Base-by-base conservation (phyloP, 2,797 vertebrate species). In the Hyperoplus immaculatus region DNA sequence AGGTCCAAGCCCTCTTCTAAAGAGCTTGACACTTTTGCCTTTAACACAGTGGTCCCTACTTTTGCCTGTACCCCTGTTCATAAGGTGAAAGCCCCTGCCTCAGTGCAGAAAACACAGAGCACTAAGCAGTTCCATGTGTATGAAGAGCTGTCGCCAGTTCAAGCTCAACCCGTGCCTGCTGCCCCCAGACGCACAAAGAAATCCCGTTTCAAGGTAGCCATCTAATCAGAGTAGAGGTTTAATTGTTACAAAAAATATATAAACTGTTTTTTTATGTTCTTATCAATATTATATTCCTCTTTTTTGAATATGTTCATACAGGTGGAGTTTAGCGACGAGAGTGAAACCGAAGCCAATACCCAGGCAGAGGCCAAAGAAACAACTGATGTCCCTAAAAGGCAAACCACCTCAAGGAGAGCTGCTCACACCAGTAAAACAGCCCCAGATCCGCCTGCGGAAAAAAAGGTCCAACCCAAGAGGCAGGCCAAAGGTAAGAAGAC, bases 321-420 rank as follows among this genome's bases (percentile, higher is more conserved):
- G 97, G 94, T 97, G 78, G 93, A 89, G 0, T 99, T 98, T 81
- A 98, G 96, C 0, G 97, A 98, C 38, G 97, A 97, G 84, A 97
- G 97, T n/a, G 97, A 97, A 21, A 1, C 77, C 0, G 97, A 99
- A 60, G 65, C 70, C 1, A 75, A 69, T 10, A 58, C 45, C 15
- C 67, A 84, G 42, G 29, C 57, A 18, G 82, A 90, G 45, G 7
- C 71, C 14, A 87, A 82, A 71, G 74, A 86, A 77, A 94, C 85
- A 81, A n/a, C n/a, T 0, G 78, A 77, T 0, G 65, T 42, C 8
- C 53, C 81, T 43, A 89, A 88, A 72, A 94, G 80, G 68, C 71
- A 21, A 71, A 57, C 64, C 0, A 38, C 76, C 3, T 9, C 8
- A 2, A 83, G 76, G 75, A 83, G 83, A 80, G 72, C 75, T 54